Base-by-base conservation (phyloP, 2,888 invertebrate genomes). In the Limnephilus marmoratus region DNA sequence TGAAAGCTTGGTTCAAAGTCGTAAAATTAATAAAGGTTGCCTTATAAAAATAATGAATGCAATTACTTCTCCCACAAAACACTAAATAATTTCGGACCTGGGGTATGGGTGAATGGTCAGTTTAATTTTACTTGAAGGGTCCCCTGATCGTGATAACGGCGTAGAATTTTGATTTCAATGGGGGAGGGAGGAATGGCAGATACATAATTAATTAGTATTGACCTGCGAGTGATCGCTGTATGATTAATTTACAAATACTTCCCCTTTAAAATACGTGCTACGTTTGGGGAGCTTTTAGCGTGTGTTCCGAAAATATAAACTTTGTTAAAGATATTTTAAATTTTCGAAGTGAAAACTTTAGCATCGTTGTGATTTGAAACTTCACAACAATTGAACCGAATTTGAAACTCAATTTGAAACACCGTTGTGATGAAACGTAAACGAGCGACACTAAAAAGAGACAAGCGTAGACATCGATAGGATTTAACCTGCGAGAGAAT, bases 151-250 rank as follows among this genome's bases (percentile, higher is more conserved):
- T n/a, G n/a, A 24, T 68, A 68, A 68, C 68, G 24, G 24, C n/a
- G 68, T 24, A 9, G 9, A 68, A n/a, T 68, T 68, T 68, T 68
- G 68, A 68, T 68, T 68, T 68, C 68, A 68, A 68, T 68, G 2
- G n/a, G 11, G 68, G 68, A 68, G 68, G 68, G 68, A 2, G 68
- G n/a, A 68, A 68, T 24, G 24, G 9, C 68, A 68, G 68, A 68
- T 68, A 68, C 68, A 68, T 68, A n/a, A 68, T 68, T 68, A 68
- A 68, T 68, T 68, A 68, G 5, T 68, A 68, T 68, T 68, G 68
- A 68, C 68, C 68, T 68, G 68, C 68, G 68, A 68, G 68, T 68
- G 68, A 68, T 68, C 68, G 68, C 68, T 68, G 68, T 68, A 68
- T 68, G 68, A 68, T 68, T 68, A 68, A 68, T 68, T 68, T 68